Base-by-base conservation (phyloP, 2,888 invertebrate genomes). In the Aspidiotus rigidus region DNA sequence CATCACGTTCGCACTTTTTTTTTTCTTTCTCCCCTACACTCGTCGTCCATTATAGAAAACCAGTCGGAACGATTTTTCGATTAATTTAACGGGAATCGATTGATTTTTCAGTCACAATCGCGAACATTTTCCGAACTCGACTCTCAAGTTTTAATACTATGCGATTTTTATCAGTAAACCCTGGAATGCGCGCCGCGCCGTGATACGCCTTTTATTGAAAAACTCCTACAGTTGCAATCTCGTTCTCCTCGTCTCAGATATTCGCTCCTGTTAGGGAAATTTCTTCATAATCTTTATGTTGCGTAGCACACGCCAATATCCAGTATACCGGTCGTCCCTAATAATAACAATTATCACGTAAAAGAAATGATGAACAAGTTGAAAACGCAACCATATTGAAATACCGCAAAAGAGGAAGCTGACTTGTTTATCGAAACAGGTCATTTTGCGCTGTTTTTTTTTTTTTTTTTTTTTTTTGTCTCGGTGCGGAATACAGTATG, bases 231-330 rank as follows among this genome's bases (percentile, higher is more conserved):
- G 67, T 53, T 59, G 67, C 60, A 42, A 67, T 67, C 59, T 67
- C 67, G 67, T 67, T 67, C 67, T 67, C 67, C 67, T 67, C 67
- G 67, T 67, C 59, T 59, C 28, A 67, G 60, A 67, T 67, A 67
- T 67, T 67, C 67, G 67, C 67, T 67, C 67, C 67, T 67, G 60
- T 67, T 67, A 67, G 67, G 67, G 67, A 67, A 67, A 60, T 67
- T 67, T 49, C 44, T 67, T 28, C 42, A 28, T 28, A 28, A 28
- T 60, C 44, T 57, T 57, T 59, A 59, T 67, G 53, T 67, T 59
- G 59, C 53, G 59, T 67, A 57, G 67, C 67, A 67, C 67, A 67
- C 67, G 67, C 67, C 67, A 67, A 60, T 67, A 53, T 67, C 57
- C 59, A 67, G 57, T 28, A 28, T 67, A 67, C 67, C 67, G 67